Conservation (phyloP, 2,888 invertebrate species). For the Oscheius onirici region DNA sequence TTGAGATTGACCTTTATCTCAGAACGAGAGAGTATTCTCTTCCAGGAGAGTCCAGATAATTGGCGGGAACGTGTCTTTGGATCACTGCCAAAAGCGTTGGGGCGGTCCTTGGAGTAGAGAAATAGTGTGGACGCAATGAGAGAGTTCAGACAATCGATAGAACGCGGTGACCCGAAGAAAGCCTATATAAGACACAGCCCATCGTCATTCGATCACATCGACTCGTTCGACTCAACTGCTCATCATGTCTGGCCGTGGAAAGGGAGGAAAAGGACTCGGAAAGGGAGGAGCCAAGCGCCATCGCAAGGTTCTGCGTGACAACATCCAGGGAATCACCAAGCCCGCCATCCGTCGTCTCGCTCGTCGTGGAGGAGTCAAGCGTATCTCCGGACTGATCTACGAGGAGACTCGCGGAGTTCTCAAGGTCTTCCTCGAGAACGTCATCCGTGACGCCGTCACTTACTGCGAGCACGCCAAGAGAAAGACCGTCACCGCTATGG, state of each 20-base stretch:
- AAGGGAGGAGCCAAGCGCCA: constrained; percentile 86
- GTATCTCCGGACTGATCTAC: constrained; percentile 68
- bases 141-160: too few species aligned
- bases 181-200: too few species aligned
- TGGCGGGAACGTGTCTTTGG: too few species aligned
- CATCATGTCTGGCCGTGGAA: constrained; percentile 39
- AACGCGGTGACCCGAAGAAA: too few species aligned
- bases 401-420: constrained; percentile 62
- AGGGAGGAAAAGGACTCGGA: constrained; percentile 76
- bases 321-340: constrained; percentile 76
- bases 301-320: constrained; percentile 79
- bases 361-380: constrained; percentile 73
- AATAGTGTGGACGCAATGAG: too few species aligned
- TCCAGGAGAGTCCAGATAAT: too few species aligned
- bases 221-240: too few species aligned
- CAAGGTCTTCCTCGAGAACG: constrained; percentile 80
- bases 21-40: too few species aligned
- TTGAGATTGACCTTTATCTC: too few species aligned
- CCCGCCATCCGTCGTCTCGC: constrained; percentile 74
- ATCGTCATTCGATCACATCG: too few species aligned
- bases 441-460: constrained; percentile 85
- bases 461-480: constrained; percentile 88
- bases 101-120: too few species aligned
- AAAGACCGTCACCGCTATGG: constrained; percentile 89
- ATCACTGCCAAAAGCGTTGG: too few species aligned